phyloP scores from a whole-genome alignment of 2,797 vertebrate species.

The Somateria mollissima region DNA sequence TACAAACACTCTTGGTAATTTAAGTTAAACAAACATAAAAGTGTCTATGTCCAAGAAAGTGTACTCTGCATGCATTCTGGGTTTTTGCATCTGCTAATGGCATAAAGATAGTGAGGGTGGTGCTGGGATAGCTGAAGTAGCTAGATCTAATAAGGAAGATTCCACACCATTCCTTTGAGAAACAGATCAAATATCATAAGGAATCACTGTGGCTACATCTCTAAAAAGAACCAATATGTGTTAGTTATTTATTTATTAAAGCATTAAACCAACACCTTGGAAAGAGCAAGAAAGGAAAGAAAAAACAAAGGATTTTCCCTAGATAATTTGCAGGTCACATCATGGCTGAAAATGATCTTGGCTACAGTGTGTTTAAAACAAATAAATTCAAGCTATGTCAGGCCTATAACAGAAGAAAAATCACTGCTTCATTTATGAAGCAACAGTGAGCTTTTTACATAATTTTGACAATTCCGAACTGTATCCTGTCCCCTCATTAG shows the following conservation, averaged over 20 bases:
- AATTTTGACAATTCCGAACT: background rate
- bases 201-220: background rate
- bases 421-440: background rate
- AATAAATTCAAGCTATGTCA: background rate
- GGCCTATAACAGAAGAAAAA: background rate
- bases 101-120: background rate
- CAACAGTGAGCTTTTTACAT: background rate
- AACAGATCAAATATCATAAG: background rate
- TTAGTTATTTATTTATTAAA: background rate
- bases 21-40: background rate
- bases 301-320: background rate
- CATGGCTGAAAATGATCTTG: background rate
- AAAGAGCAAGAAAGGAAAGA: background rate
- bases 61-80: background rate
- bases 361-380: background rate
- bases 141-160: background rate
- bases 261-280: background rate
- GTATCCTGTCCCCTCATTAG: rapidly evolving
- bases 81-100: background rate
- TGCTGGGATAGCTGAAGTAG: background rate
- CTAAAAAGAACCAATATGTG: background rate
- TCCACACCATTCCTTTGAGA: background rate
- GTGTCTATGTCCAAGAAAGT: background rate
- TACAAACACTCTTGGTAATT: background rate
- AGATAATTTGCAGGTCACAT: background rate